phyloP scores from a whole-genome alignment of 2,113 vertebrate genomes.

The Varanus salvator region DNA sequence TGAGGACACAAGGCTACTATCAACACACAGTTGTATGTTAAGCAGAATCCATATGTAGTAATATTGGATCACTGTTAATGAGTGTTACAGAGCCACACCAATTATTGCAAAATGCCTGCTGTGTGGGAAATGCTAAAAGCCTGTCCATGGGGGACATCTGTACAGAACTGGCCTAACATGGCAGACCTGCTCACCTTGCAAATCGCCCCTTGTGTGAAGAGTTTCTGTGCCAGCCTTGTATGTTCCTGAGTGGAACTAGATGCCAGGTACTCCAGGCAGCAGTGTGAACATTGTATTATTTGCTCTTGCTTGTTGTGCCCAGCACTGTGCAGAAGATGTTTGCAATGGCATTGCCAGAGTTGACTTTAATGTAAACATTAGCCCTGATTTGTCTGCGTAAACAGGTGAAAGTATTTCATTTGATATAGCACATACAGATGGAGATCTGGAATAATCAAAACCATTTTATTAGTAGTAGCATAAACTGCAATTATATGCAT shows the following conservation, averaged over 20 bases:
- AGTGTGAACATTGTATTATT: not conserved
- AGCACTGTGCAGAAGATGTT: not conserved
- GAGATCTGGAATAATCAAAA: slow-evolving; percentile 26
- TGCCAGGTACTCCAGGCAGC: not conserved
- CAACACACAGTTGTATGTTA: not conserved
- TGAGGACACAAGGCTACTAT: no score
- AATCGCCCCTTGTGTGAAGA: not conserved
- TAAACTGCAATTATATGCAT: slow-evolving; percentile 59
- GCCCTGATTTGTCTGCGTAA: not conserved
- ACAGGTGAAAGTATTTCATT: slow-evolving; percentile 31
- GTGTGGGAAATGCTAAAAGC: not conserved
- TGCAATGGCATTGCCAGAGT: not conserved
- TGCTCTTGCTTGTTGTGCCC: not conserved
- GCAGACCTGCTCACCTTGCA: not conserved
- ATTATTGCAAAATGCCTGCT: not conserved
- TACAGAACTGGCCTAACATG: not conserved
- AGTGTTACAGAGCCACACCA: not conserved
- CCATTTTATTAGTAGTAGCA: slow-evolving; percentile 56
- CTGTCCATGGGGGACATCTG: not conserved
- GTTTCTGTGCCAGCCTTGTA: not conserved
- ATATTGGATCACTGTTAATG: not conserved
- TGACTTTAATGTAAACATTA: not conserved
- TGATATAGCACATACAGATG: slow-evolving; percentile 43
- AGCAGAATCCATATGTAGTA: not conserved
- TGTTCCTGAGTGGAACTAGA: not conserved